phyloP scores from a whole-genome alignment of 1,140 invertebrate genomes.

The Dufourea novaeangliae region DNA sequence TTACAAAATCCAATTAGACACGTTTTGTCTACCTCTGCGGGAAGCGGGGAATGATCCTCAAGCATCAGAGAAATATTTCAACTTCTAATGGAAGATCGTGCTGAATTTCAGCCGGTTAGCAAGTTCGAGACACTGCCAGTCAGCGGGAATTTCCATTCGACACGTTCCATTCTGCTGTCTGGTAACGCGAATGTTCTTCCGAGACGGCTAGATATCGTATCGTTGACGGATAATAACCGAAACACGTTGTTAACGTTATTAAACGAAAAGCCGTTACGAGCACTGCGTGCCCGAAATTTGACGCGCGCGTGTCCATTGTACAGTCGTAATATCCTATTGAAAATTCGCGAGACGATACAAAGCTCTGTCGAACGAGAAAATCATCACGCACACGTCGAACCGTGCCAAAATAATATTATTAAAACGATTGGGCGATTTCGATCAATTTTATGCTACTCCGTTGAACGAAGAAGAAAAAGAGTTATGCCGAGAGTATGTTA shows the following conservation, averaged over 20 bases:
- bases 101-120: neutral
- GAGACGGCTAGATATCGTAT: neutral
- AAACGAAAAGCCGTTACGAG: neutral
- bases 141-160: slow-evolving; percentile 10
- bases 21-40: neutral
- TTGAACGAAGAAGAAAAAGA: too few species aligned
- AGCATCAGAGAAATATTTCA: slow-evolving; percentile 1
- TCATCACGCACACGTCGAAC: slow-evolving; percentile 13
- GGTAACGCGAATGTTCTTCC: neutral
- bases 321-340: neutral
- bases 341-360: neutral
- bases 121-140: neutral
- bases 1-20: slow-evolving; percentile 31
- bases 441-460: slow-evolving; percentile 14
- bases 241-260: neutral
- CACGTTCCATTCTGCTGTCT: slow-evolving; percentile 13
- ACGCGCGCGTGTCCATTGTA: neutral
- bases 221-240: neutral
- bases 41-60: neutral
- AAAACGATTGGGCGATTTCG: slow-evolving; percentile 9
- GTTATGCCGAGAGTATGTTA: neutral
- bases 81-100: slow-evolving; percentile 16
- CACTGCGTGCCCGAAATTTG: neutral
- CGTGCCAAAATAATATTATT: slow-evolving; percentile 46
- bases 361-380: neutral